These are phyloP conservation scores for Chelonus formosanus DNA, from an alignment of 2,888 invertebrate species.

Conservation along the genomic window DNA sequence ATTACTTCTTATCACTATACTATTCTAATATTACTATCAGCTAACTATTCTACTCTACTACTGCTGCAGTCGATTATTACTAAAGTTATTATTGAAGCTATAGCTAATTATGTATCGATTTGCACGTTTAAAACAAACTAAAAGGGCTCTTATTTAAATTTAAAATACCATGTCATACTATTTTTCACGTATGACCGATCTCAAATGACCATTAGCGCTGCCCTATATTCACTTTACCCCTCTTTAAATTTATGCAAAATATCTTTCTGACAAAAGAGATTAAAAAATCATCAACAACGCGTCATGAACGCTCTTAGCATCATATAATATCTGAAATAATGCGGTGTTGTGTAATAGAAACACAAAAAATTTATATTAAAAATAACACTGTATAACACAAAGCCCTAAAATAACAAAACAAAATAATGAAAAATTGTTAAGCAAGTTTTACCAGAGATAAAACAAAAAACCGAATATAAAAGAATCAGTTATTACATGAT, in stretches of 20 bases:
- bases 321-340: too few relatives aligned
- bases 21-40: slow-evolving; percentile 42
- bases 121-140: slow-evolving; percentile 43
- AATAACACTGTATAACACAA: too few relatives aligned
- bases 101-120: slow-evolving; percentile 55
- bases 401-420: too few relatives aligned
- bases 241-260: not conserved
- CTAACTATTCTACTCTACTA: slow-evolving; percentile 45
- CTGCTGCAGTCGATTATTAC: slow-evolving; percentile 58
- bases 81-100: slow-evolving; percentile 55
- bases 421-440: too few relatives aligned
- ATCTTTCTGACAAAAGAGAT: not conserved
- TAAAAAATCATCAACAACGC: not conserved
- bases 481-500: too few relatives aligned
- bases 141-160: slow-evolving; percentile 15
- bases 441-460: too few relatives aligned
- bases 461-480: too few relatives aligned
- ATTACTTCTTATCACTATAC: slow-evolving; percentile 45
- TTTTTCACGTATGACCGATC: slow-evolving; percentile 58
- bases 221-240: slow-evolving; percentile 38
- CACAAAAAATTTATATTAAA: too few relatives aligned
- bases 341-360: too few relatives aligned
- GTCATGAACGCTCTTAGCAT: too few relatives aligned
- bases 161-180: slow-evolving; percentile 44
- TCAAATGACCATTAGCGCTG: slow-evolving; percentile 61